Percentiles rank a stretch among this genome's conserved stretches.
phyloP scores from a whole-genome alignment of 2,113 vertebrate genomes.

The Trinectes maculatus region DNA sequence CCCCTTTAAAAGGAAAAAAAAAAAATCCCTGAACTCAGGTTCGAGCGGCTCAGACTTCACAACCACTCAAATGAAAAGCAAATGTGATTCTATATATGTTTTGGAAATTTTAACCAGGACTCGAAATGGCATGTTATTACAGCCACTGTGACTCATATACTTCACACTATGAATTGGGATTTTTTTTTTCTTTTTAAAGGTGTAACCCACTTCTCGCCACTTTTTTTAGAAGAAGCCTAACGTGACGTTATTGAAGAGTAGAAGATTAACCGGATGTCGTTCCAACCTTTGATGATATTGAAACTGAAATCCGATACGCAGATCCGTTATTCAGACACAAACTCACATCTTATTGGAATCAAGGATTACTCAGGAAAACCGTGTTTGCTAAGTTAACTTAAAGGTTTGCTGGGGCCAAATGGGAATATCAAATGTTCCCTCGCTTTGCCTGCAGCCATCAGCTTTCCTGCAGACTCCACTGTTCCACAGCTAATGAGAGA shows the following conservation, averaged over 20 bases:
- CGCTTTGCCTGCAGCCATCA: constrained; percentile 57
- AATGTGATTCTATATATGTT: constrained; percentile 83
- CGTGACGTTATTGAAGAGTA: constrained; percentile 22
- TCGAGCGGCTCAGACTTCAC: constrained; percentile 71
- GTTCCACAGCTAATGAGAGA: constrained; percentile 61
- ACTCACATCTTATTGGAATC: constrained; percentile 57
- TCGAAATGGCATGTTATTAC: constrained; percentile 62
- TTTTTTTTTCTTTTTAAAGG: constrained; percentile 45
- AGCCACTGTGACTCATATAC: constrained; percentile 61
- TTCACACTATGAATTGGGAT: constrained; percentile 51
- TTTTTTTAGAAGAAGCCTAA: not conserved
- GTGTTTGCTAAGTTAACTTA: constrained; percentile 58
- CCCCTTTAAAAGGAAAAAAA: constrained; percentile 54
- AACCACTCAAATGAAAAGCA: constrained; percentile 85
- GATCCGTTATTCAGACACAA: constrained; percentile 43
- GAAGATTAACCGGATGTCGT: constrained; percentile 27
- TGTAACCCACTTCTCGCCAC: no score
- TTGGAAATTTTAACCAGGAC: constrained; percentile 72
- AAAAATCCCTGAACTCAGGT: constrained; percentile 70
- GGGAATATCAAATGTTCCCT: constrained; percentile 64
- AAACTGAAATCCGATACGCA: constrained; percentile 37
- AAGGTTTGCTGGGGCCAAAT: constrained; percentile 44
- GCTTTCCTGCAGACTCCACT: constrained; percentile 51
- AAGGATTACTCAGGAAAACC: constrained; percentile 63
- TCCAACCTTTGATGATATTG: constrained; percentile 37